phyloP scores from a whole-genome alignment of 2,888 invertebrate species.

The Sialis fuliginosa region DNA sequence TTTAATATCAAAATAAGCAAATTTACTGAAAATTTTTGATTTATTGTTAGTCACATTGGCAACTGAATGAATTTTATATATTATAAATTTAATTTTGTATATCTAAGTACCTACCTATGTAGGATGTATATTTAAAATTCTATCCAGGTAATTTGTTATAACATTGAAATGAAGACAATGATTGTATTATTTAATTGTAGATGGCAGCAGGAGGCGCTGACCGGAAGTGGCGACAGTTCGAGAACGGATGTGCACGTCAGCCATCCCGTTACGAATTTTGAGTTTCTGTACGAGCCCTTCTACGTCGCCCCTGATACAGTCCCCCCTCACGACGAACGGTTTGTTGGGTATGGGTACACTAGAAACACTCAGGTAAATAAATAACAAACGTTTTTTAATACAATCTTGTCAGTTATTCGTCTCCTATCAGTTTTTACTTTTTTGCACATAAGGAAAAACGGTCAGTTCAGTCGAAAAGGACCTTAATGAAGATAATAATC shows the following conservation, averaged over 20 bases:
- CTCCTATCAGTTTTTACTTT: background rate
- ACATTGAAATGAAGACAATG: too few relatives aligned
- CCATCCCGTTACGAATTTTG: slow-evolving; percentile 69
- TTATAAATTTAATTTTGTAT: too few relatives aligned
- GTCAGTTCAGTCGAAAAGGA: too few relatives aligned
- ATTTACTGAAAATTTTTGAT: too few relatives aligned
- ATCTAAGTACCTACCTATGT: too few relatives aligned
- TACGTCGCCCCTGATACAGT: slow-evolving; percentile 70
- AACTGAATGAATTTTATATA: too few relatives aligned
- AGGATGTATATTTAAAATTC: too few relatives aligned
- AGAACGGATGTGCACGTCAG: slow-evolving; percentile 48
- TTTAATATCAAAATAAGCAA: too few relatives aligned
- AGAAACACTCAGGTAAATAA: slow-evolving; percentile 69
- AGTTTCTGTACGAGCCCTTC: slow-evolving; percentile 81
- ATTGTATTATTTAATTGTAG: slow-evolving; percentile 15
- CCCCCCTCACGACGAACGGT: slow-evolving; percentile 74
- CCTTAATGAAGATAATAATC: too few relatives aligned
- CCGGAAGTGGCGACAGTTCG: slow-evolving; percentile 29
- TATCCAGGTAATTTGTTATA: too few relatives aligned
- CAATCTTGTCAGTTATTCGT: too few relatives aligned
- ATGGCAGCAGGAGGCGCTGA: slow-evolving; percentile 37
- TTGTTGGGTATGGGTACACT: slow-evolving; percentile 82
- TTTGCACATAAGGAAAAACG: background rate
- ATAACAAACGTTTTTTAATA: slow-evolving; percentile 4
- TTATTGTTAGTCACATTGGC: too few relatives aligned